A percentile compares a stretch with the other conserved stretches of the same genome.
Conservation (phyloP, 2,888 invertebrate genomes). For the Lymantria monacha region DNA sequence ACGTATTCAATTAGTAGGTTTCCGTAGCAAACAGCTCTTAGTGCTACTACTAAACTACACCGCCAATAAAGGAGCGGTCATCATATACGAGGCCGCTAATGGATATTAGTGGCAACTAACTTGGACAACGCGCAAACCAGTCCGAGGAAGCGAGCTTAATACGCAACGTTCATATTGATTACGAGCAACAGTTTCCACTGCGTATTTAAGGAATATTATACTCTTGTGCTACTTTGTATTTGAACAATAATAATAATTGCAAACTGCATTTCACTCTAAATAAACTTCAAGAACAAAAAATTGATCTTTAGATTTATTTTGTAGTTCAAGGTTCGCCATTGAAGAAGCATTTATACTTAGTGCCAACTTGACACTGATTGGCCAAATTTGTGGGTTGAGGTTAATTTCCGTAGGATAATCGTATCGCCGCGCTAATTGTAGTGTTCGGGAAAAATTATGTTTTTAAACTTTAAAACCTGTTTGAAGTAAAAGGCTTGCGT, state of each 20-base stretch:
- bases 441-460: slow-evolving; percentile 7
- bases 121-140: slow-evolving; percentile 25
- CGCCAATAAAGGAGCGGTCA: slow-evolving; percentile 47
- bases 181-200: slow-evolving; percentile 1
- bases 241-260: background rate
- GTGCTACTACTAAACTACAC: slow-evolving; percentile 48
- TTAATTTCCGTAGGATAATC: slow-evolving; percentile 7
- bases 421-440: slow-evolving; percentile 6
- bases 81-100: slow-evolving; percentile 28
- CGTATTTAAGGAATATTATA: background rate
- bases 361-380: slow-evolving; percentile 14
- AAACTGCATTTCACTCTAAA: background rate
- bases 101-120: slow-evolving; percentile 27
- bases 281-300: no score
- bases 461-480: slow-evolving; percentile 22
- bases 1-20: slow-evolving; percentile 29
- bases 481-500: slow-evolving; percentile 36
- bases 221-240: background rate
- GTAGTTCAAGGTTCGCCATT: slow-evolving; percentile 3
- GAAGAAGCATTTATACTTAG: slow-evolving; percentile 2
- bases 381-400: slow-evolving; percentile 5
- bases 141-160: slow-evolving; percentile 16
- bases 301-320: slow-evolving; percentile 14
- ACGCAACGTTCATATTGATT: slow-evolving; percentile 14
- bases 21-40: slow-evolving; percentile 1